These are phyloP conservation scores for Gymnogyps californianus DNA, from an alignment of 2,113 vertebrate genomes.

Conservation along the genomic window DNA sequence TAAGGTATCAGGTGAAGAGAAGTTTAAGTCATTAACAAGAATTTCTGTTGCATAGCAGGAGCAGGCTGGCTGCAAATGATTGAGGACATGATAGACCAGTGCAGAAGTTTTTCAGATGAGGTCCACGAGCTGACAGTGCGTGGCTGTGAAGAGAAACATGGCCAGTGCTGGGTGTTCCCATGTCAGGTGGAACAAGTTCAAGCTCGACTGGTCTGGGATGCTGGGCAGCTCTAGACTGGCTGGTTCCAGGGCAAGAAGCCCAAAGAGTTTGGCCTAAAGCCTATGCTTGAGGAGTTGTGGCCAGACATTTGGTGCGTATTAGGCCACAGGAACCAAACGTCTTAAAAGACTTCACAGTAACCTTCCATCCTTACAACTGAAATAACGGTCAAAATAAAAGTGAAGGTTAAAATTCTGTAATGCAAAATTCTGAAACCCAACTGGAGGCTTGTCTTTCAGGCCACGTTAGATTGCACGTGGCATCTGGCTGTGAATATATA, in stretches of 20 bases:
- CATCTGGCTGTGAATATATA: not conserved
- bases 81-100: not conserved
- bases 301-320: not conserved
- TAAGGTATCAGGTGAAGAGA: not conserved
- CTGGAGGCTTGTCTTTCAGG: not conserved
- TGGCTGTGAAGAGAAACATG: not conserved
- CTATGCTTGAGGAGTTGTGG: not conserved
- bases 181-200: not conserved
- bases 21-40: not conserved
- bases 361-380: not conserved
- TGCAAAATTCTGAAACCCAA: not conserved
- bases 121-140: not conserved
- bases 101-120: not conserved
- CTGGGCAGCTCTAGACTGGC: not conserved
- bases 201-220: not conserved
- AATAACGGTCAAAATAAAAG: not conserved
- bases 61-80: not conserved
- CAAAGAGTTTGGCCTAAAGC: not conserved
- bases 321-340: not conserved
- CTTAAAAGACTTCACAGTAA: not conserved
- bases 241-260: not conserved
- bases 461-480: rapidly evolving
- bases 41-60: not conserved
- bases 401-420: not conserved
- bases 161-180: not conserved